Base-by-base conservation (phyloP, 2,797 vertebrate species). In the Bovichtus diacanthus region DNA sequence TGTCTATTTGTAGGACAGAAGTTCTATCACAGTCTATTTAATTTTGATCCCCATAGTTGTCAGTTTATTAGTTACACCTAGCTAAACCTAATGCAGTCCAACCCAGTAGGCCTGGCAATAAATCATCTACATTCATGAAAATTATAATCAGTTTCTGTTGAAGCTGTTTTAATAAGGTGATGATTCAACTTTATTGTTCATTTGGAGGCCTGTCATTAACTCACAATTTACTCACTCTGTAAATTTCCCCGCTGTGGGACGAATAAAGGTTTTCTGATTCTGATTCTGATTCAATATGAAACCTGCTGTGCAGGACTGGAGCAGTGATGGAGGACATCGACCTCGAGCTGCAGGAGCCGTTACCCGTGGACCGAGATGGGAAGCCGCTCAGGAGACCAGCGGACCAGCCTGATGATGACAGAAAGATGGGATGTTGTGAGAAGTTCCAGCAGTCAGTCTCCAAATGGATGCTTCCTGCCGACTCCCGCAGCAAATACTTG, bases 391-490 rank as follows among this genome's bases (percentile, higher is more conserved):
- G 13, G 53, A 9, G 0, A 0, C 31, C 0, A 19, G 31, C 0
- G 1, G 66, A 87, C 13, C 21, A 64, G 50, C 25, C 31, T 1
- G 82, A 89, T 0, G 70, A 55, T 0, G 44, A 2, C 31, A 38
- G 46, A 5, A 43, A 58, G 49, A 16, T 73, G 49, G 86, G 90
- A 25, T 95, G 90, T 38, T 93, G 81, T 15, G 93, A 90, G 21
- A 95, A 87, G 75, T 93, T 97, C 59, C 96, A 97, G 13, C 68
- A 21, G 8, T 50, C 90, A 0, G 77, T 97, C 69, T 96, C 96
- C 55, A 95, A 77, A 62, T 98, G 95, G 96, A 96, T 98, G 95
- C 96, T 98, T 41, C 97, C 97, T 0, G 92, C 94, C 59, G 76
- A 94, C 0, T 23, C 43, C 6, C 93, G 94, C 23, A 76, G 80